Percentiles rank a stretch among this genome's conserved stretches.
Conservation (phyloP, 1,140 invertebrate species). For the Drosophila orosa region DNA sequence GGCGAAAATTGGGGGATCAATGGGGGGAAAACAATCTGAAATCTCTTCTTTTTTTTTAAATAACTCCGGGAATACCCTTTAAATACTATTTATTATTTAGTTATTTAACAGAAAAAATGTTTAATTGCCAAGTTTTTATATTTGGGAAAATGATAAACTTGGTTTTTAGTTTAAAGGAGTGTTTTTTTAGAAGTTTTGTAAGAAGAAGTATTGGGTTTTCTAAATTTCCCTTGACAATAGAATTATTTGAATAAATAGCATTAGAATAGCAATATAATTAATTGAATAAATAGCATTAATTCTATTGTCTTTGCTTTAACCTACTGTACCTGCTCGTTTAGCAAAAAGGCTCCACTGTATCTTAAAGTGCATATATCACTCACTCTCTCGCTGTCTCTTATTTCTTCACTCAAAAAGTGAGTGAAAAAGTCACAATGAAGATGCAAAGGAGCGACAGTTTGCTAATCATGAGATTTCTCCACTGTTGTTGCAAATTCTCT, state of each 20-base stretch:
- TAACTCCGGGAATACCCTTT: background rate
- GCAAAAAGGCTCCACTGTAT: slow-evolving; percentile 9
- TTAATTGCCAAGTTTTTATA: no score
- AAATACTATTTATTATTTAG: background rate
- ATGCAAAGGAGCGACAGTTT: slow-evolving; percentile 21
- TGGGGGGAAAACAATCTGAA: slow-evolving; percentile 1
- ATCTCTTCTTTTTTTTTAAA: background rate
- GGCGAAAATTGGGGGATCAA: slow-evolving; percentile 30
- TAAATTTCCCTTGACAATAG: no score
- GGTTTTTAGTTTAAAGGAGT: background rate
- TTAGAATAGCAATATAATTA: no score
- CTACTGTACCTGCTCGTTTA: background rate
- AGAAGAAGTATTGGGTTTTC: no score
- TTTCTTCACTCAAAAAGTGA: slow-evolving; percentile 10
- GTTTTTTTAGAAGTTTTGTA: no score
- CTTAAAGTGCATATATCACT: background rate
- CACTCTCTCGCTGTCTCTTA: slow-evolving; percentile 1
- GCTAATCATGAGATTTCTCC: slow-evolving; percentile 48
- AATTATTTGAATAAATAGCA: no score
- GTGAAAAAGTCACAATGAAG: slow-evolving; percentile 39
- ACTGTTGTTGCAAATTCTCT: slow-evolving; percentile 31
- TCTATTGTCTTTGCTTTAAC: no score
- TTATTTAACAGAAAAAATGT: no score
- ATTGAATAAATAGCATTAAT: no score
- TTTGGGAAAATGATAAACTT: no score